Evolutionary conservation across 2,888 invertebrate species (phyloP).

Genomic region (Cancer borealis): DNA sequence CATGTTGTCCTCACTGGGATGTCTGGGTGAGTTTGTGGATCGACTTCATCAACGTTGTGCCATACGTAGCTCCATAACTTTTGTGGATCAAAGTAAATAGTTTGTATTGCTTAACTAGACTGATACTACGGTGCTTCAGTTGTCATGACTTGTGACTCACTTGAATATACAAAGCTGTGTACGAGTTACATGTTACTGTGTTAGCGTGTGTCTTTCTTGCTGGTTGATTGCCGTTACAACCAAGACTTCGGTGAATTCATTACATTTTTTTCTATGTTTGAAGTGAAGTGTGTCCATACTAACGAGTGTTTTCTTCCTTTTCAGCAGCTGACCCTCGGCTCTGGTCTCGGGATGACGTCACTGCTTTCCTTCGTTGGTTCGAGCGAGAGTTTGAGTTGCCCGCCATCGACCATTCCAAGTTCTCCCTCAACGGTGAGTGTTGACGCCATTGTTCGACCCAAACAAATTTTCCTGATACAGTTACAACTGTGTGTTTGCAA

Average conservation of each 20-base stretch:
- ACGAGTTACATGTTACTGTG: not conserved
- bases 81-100: not conserved
- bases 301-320: slow-evolving; percentile 62
- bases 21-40: slow-evolving; percentile 7
- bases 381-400: slow-evolving; percentile 95
- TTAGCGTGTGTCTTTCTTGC: not conserved
- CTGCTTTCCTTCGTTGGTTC: slow-evolving; percentile 92
- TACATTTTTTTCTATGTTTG: not conserved
- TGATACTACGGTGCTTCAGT: not conserved
- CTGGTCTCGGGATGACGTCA: slow-evolving; percentile 94
- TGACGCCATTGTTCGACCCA: not conserved
- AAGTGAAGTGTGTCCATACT: not conserved
- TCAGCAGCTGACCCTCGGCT: slow-evolving; percentile 91
- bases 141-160: not conserved
- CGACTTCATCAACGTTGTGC: not conserved
- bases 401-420: slow-evolving; percentile 94
- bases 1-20: slow-evolving; percentile 46
- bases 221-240: not conserved
- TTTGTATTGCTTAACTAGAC: not conserved
- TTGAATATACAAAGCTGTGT: not conserved
- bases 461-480: not conserved
- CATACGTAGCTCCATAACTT: not conserved
- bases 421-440: slow-evolving; percentile 93
- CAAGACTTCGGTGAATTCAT: not conserved
- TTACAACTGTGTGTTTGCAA: not conserved